These are phyloP conservation scores for Chaetodon trifascialis DNA, from an alignment of 2,113 vertebrate genomes.

Conservation along the genomic window DNA sequence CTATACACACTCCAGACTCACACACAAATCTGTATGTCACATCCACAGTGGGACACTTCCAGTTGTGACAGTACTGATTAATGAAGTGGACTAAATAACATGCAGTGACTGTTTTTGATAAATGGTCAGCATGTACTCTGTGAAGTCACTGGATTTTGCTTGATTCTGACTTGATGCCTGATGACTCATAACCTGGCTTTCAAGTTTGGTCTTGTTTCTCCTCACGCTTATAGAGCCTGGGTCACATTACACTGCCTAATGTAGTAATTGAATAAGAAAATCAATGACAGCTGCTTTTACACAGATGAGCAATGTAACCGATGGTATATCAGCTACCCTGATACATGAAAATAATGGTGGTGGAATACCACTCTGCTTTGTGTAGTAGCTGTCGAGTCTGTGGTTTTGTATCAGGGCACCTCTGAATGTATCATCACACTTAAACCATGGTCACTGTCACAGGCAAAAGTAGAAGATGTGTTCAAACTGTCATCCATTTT, in stretches of 20 bases:
- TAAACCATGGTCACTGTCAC: conserved; percentile 12
- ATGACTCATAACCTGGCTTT: conserved; percentile 35
- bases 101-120: conserved; percentile 22
- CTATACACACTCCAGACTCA: conserved; percentile 12
- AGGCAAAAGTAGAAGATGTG: neutral
- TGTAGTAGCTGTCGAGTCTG: neutral
- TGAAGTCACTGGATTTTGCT: conserved; percentile 37
- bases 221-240: neutral
- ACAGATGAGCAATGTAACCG: conserved; percentile 3
- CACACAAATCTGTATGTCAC: conserved; percentile 13
- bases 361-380: neutral
- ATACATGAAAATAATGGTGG: conserved; percentile 9
- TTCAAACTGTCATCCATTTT: conserved; percentile 14
- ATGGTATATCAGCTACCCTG: neutral
- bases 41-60: conserved; percentile 32
- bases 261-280: neutral
- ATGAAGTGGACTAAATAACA: conserved; percentile 14
- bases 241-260: neutral
- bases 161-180: neutral
- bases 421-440: neutral
- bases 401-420: neutral
- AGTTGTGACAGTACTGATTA: conserved; percentile 27
- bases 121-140: conserved; percentile 15
- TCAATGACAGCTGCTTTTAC: conserved; percentile 22
- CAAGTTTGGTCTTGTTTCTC: conserved; percentile 10